Conservation (phyloP, 2,797 vertebrate genomes). For the Anabas testudineus region DNA sequence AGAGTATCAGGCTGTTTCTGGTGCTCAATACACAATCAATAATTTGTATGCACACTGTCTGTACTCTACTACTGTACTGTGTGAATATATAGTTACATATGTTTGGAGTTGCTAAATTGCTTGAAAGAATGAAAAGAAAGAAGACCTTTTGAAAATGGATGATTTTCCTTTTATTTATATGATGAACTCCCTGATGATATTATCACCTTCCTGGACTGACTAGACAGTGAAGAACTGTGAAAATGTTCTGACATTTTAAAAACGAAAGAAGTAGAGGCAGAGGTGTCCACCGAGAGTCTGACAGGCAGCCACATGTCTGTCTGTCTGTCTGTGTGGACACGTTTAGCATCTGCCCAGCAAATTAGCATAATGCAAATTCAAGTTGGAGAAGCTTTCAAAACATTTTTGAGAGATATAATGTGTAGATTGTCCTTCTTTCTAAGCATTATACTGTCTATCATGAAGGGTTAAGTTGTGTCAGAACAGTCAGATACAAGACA, state of each 20-base stretch:
- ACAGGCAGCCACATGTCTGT: slow-evolving; percentile 30
- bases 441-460: too few relatives aligned
- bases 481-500: too few relatives aligned
- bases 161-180: slow-evolving; percentile 2
- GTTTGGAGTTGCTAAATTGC: too few relatives aligned
- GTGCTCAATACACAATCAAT: too few relatives aligned
- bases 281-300: slow-evolving; percentile 20
- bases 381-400: background rate
- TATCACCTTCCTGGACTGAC: slow-evolving; percentile 6
- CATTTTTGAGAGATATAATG: background rate
- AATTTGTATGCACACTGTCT: too few relatives aligned
- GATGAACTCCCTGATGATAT: slow-evolving; percentile 14
- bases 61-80: too few relatives aligned
- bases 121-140: background rate
- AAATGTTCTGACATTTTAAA: slow-evolving; percentile 38
- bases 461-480: too few relatives aligned
- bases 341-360: background rate
- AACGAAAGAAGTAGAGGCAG: background rate
- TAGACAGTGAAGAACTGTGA: slow-evolving; percentile 33
- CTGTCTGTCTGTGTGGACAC: slow-evolving; percentile 2
- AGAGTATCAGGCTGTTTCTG: too few relatives aligned
- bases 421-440: background rate
- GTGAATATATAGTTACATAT: too few relatives aligned
- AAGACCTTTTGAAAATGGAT: background rate
- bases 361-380: too few relatives aligned